Evolutionary conservation across 1,140 invertebrate genomes (phyloP).

Genomic region (Micrasema longulum): DNA sequence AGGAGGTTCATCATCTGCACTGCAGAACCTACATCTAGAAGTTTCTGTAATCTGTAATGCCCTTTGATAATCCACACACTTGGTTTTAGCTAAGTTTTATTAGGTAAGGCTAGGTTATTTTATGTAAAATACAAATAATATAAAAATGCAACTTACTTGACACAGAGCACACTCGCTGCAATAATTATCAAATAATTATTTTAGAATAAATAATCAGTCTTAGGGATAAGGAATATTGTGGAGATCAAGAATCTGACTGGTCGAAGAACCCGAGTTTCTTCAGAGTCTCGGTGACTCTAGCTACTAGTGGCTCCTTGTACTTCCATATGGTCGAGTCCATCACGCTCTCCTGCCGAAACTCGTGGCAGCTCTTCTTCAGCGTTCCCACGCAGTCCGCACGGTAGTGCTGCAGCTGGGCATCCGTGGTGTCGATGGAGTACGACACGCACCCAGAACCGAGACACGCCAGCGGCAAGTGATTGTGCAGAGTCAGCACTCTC

Average conservation of each 20-base stretch:
- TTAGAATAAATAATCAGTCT: slow-evolving; percentile 47
- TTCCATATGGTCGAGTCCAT: slow-evolving; percentile 91
- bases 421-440: slow-evolving; percentile 83
- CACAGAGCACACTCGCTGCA: slow-evolving; percentile 18
- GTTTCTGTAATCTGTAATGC: too few relatives aligned
- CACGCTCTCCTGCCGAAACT: slow-evolving; percentile 85
- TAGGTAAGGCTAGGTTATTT: too few relatives aligned
- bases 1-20: too few relatives aligned
- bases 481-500: slow-evolving; percentile 89
- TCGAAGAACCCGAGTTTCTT: slow-evolving; percentile 80
- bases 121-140: too few relatives aligned
- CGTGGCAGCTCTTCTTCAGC: slow-evolving; percentile 86
- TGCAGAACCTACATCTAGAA: too few relatives aligned
- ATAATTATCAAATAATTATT: slow-evolving; percentile 40
- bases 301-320: slow-evolving; percentile 81
- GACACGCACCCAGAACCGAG: slow-evolving; percentile 87
- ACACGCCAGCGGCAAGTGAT: slow-evolving; percentile 92
- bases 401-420: slow-evolving; percentile 94
- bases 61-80: too few relatives aligned
- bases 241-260: slow-evolving; percentile 48
- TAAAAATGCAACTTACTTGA: slow-evolving; percentile 19
- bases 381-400: slow-evolving; percentile 92
- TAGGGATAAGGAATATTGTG: slow-evolving; percentile 9
- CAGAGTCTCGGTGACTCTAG: slow-evolving; percentile 77
- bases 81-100: too few relatives aligned